Evolutionary conservation across 2,113 vertebrate species (phyloP).

Genomic region (Saguinus midas): DNA sequence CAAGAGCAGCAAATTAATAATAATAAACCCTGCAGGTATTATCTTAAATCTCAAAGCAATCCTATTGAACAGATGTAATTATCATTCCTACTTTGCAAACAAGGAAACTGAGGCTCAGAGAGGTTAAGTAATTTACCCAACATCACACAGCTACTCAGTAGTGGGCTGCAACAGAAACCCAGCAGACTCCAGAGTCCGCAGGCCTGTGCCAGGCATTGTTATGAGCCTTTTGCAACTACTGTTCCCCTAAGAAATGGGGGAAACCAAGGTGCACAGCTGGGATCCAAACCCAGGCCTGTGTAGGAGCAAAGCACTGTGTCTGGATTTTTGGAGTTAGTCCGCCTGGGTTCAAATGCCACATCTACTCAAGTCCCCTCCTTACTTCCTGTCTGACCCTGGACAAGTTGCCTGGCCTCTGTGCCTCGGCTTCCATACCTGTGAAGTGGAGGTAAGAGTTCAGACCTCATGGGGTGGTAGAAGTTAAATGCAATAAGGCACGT

Average conservation of each 20-base stretch:
- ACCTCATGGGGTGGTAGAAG: too few relatives aligned
- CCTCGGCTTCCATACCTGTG: background rate
- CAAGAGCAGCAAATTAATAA: background rate
- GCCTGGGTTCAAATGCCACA: background rate
- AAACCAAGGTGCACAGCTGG: background rate
- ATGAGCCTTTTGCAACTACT: background rate
- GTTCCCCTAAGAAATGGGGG: background rate
- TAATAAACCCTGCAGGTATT: background rate
- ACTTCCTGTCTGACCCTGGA: background rate
- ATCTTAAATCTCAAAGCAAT: background rate
- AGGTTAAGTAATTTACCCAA: background rate
- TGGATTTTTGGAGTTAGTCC: background rate
- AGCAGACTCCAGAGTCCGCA: background rate
- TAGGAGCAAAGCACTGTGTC: background rate
- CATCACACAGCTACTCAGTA: background rate
- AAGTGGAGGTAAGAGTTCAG: background rate
- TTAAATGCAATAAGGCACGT: fast-evolving
- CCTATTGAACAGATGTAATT: background rate
- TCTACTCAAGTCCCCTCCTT: background rate
- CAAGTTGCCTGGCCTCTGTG: background rate
- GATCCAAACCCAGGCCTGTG: background rate
- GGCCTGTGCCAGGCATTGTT: background rate
- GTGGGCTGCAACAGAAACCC: background rate
- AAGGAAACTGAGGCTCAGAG: slow-evolving; percentile 12
- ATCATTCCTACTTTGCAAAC: background rate